A percentile compares a stretch with the other conserved stretches of the same genome.
Evolutionary conservation across 1,140 invertebrate species (phyloP).

Genomic region (Bombus superbus): DNA sequence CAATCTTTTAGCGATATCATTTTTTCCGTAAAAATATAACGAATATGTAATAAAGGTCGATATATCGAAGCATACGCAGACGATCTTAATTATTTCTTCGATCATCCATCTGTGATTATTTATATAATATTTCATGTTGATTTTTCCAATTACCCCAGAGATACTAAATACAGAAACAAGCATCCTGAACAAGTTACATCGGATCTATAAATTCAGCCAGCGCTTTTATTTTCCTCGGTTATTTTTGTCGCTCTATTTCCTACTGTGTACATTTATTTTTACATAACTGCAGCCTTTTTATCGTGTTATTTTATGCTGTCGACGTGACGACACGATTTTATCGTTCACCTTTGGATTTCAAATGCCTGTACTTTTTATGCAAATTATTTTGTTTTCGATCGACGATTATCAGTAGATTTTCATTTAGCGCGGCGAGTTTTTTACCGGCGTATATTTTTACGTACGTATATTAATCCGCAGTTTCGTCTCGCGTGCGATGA

Average conservation of each 20-base stretch:
- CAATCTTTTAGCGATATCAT: neutral
- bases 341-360: neutral
- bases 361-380: neutral
- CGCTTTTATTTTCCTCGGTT: neutral
- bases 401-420: neutral
- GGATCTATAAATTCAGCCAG: neutral
- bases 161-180: neutral
- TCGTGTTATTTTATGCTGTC: neutral
- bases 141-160: neutral
- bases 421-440: neutral
- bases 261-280: constrained; percentile 2
- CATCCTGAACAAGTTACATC: neutral
- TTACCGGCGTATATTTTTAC: too few species aligned
- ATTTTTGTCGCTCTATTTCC: neutral
- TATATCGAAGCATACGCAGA: neutral
- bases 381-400: neutral
- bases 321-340: neutral
- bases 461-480: neutral
- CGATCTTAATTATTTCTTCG: neutral
- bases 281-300: neutral
- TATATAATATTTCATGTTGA: neutral
- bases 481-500: neutral
- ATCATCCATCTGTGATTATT: neutral
- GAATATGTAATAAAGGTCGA: neutral
- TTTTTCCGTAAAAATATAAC: neutral